Conservation (phyloP, 1,140 invertebrate genomes). For the Pissodes strobi region DNA sequence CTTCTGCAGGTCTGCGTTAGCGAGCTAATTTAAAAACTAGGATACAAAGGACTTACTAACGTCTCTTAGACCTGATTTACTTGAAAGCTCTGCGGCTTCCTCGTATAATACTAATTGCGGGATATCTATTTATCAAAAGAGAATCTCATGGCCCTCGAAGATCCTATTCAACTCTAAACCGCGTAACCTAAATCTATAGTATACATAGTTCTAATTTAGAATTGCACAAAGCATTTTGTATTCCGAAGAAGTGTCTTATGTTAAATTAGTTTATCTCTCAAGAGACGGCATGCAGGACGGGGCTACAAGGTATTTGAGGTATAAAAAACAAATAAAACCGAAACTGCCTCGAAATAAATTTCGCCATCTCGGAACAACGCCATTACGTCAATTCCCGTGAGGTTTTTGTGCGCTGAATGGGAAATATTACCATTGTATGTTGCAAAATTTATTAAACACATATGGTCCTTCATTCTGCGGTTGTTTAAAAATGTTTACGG, state of each 20-base stretch:
- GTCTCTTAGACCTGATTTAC: too few relatives aligned
- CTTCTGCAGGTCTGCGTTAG: too few relatives aligned
- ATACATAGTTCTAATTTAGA: background rate
- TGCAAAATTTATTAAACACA: conserved; percentile 5
- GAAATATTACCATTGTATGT: background rate
- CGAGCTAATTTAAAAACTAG: too few relatives aligned
- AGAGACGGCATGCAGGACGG: conserved; percentile 8
- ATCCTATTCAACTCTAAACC: too few relatives aligned
- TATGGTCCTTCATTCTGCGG: too few relatives aligned
- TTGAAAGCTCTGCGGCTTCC: too few relatives aligned
- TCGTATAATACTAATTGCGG: too few relatives aligned
- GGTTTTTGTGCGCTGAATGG: conserved; percentile 19
- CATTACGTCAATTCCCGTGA: conserved; percentile 11
- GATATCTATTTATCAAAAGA: too few relatives aligned
- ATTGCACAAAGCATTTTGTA: conserved; percentile 8
- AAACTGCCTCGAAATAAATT: conserved; percentile 24
- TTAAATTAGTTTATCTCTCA: conserved; percentile 24
- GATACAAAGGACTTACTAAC: too few relatives aligned
- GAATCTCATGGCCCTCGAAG: too few relatives aligned
- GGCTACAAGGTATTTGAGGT: conserved; percentile 19
- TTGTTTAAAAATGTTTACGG: too few relatives aligned
- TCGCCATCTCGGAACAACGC: conserved; percentile 12
- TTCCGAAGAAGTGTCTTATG: conserved; percentile 9
- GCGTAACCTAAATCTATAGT: too few relatives aligned
- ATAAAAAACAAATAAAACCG: conserved; percentile 23